Evolutionary conservation across 2,113 vertebrate species (phyloP), one percentile per base, ranked within the genome.

Genomic region (Cervus canadensis): DNA sequence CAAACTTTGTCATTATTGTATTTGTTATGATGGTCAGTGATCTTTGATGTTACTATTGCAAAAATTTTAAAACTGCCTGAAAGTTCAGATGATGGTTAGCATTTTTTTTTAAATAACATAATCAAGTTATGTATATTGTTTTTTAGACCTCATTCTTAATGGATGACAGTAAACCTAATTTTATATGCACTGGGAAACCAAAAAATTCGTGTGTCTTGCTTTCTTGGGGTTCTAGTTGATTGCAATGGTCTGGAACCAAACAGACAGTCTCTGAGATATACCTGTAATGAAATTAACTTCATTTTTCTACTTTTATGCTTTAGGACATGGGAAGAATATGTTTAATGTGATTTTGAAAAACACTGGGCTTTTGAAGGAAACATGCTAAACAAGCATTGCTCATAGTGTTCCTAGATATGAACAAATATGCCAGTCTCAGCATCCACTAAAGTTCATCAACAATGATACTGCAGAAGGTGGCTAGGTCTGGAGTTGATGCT

Each of bases 361-460:
- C 40, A 6, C 6, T 15, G 45, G 48, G 43, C 26, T 64, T 57
- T 3, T 6, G 57, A 92, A 82, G 89, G 76, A 30, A 43, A 9
- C n/a, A 0, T 11, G 36, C 85, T 62, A 9, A 21, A 14, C 6
- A n/a, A 79, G 30, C 50, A 1, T 17, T 12, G 6, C 40, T 78
- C n/a, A 4, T 7, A 1, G 0, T 10, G 14, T 16, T 64, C 26
- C 78, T 60, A 14, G n/a, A 48, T 13, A 6, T 5, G 54, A n/a
- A 21, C 0, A 6, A 21, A 23, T 71, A 74, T 0, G 28, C 67
- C 36, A 7, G 19, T 19, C 23, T 15, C 36, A 25, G 81, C 12
- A 0, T 19, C 40, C 25, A 0, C 17, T 0, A 30, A 50, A 43
- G 36, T 3, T 3, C 3, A 30, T 9, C 48, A 87, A 6, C 5